Base-by-base conservation (phyloP, 2,113 vertebrate genomes). In the Halichoerus grypus region DNA sequence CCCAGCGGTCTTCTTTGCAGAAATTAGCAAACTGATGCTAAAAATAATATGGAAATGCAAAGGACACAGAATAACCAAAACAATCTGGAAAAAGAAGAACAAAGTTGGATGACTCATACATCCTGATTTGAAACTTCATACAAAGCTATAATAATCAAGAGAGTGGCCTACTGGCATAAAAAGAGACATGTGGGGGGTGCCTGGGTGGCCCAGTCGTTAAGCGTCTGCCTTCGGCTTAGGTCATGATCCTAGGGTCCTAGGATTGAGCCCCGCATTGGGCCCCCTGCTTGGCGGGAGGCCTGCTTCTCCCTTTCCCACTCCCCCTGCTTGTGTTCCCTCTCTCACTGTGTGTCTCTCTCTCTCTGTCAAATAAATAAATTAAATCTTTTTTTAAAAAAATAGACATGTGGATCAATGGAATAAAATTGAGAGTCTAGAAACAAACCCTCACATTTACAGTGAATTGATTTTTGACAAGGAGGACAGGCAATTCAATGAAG, bases 81-180 rank as follows among this genome's bases (percentile, higher is more conserved):
- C 63, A 51, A 61, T n/a, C 13, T 79, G 81, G 19, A 86, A 69
- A 77, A 85, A 77, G 59, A 95, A 95, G 65, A 67, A 67, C 49
- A 84, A 84, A 55, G 33, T 46, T 95, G 57, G n/a, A 84, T 83
- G 69, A 90, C 36, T 65, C 46, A 76, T 4, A 76, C 7, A 76
- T 76, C 49, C 57, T 90, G n/a, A 95, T 65, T 95, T 87, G 28
- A 42, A 94, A 87, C 65, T 67, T 69, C 55, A 55, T 28, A 57
- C 14, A 69, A 94, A 79, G 15, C 6, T 67, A 26, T n/a, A 79
- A 57, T 57, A 79, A 79, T 65, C 14, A 71, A 72, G 8, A 46
- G 46, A 46, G 46, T 46, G 46, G 46, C 46, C 46, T 46, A 46
- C 46, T 46, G 46, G 46, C 46, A 46, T 46, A 46, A 46, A 46